phyloP scores from a whole-genome alignment of 2,888 invertebrate genomes.

The Anodontia alba region DNA sequence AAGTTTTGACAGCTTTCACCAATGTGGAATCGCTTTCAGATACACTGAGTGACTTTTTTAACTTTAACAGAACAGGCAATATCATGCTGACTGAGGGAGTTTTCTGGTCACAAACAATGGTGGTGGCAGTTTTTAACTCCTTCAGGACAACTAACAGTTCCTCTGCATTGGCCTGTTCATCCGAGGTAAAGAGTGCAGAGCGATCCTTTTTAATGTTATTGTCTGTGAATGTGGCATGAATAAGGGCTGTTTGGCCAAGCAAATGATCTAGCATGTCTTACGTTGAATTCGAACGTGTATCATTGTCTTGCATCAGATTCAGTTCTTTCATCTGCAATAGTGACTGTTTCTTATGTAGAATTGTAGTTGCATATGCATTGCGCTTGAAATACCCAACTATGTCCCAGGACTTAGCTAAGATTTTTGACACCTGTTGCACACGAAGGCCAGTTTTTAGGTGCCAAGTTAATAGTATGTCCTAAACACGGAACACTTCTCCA shows the following conservation, averaged over 20 bases:
- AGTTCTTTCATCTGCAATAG: not conserved
- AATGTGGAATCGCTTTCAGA: not conserved
- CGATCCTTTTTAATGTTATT: not conserved
- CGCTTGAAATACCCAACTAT: not conserved
- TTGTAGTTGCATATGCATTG: not conserved
- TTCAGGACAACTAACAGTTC: not conserved
- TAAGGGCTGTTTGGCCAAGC: not conserved
- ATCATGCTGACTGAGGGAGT: not conserved
- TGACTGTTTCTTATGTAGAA: not conserved
- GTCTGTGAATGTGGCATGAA: not conserved
- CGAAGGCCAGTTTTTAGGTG: not conserved
- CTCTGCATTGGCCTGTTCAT: not conserved
- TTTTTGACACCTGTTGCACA: not conserved
- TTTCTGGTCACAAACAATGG: not conserved
- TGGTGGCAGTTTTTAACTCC: not conserved
- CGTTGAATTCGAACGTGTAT: not conserved
- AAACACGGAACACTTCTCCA: not conserved
- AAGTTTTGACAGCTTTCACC: conserved; percentile 2
- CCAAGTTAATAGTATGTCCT: not conserved
- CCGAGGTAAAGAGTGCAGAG: not conserved
- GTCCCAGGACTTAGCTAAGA: not conserved
- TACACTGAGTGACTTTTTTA: not conserved
- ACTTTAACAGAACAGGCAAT: not conserved
- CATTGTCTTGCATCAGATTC: not conserved
- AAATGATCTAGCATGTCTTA: not conserved